These are phyloP conservation scores for Agrypnia vestita DNA, from an alignment of 1,140 invertebrate species.

Conservation along the genomic window DNA sequence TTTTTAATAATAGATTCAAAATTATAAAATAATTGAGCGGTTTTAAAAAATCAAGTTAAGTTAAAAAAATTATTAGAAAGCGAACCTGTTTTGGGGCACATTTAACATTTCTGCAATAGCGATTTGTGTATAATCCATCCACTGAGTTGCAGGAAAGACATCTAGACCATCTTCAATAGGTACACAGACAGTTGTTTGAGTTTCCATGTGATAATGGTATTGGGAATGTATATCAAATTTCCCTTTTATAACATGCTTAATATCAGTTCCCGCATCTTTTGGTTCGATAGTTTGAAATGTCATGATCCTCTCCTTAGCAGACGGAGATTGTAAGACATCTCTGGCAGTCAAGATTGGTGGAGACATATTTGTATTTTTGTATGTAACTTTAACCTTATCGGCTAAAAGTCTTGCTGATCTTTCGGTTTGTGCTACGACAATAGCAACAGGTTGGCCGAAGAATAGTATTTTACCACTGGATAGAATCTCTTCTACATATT, in stretches of 20 bases:
- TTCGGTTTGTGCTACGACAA: constrained; percentile 81
- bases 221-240: constrained; percentile 64
- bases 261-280: constrained; percentile 66
- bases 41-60: too few relatives aligned
- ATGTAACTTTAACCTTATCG: constrained; percentile 80
- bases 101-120: constrained; percentile 75
- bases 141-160: constrained; percentile 78
- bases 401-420: constrained; percentile 78
- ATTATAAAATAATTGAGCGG: too few relatives aligned
- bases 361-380: constrained; percentile 65
- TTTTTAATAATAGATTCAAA: too few relatives aligned
- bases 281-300: constrained; percentile 63
- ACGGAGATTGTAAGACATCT: constrained; percentile 65
- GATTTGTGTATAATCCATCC: constrained; percentile 77
- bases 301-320: constrained; percentile 62
- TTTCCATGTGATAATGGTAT: constrained; percentile 74
- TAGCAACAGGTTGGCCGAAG: constrained; percentile 82
- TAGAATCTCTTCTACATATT: constrained; percentile 72
- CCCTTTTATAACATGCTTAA: constrained; percentile 65
- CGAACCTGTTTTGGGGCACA: constrained; percentile 68
- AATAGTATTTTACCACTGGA: constrained; percentile 73
- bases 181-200: constrained; percentile 76
- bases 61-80: too few relatives aligned
- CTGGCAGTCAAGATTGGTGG: constrained; percentile 65
- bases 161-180: constrained; percentile 80